Percentiles rank a stretch among this genome's conserved stretches.
phyloP scores from a whole-genome alignment of 2,888 invertebrate species.

The Quadroppia sp. region DNA sequence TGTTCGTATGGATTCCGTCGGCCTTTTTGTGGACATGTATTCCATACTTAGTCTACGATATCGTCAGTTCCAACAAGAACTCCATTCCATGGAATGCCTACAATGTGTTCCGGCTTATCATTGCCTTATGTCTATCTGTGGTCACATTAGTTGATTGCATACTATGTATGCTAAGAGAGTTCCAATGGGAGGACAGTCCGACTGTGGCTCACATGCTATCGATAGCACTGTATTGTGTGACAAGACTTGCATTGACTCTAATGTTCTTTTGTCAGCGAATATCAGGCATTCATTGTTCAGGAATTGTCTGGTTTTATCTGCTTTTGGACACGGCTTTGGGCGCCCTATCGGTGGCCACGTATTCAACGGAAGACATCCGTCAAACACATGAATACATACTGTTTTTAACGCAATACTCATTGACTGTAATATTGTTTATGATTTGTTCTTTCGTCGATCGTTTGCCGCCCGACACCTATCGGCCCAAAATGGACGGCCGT shows the following conservation, averaged over 20 bases:
- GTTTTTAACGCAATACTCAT: not conserved
- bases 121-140: not conserved
- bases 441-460: conserved; percentile 36
- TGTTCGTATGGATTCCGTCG: conserved; percentile 75
- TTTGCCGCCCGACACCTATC: not conserved
- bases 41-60: conserved; percentile 34
- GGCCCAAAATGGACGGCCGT: not conserved
- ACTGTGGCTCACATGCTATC: not conserved
- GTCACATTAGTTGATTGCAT: conserved; percentile 18
- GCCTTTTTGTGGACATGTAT: conserved; percentile 20
- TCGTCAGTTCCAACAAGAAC: not conserved
- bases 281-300: conserved; percentile 24
- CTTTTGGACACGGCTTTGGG: not conserved
- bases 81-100: conserved; percentile 33
- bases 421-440: not conserved
- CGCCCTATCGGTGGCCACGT: not conserved
- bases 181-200: not conserved
- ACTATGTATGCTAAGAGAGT: not conserved
- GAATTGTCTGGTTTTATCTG: conserved; percentile 38
- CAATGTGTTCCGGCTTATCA: not conserved
- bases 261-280: conserved; percentile 26
- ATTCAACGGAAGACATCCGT: not conserved
- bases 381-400: not conserved
- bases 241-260: not conserved
- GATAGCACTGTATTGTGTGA: not conserved